A percentile compares a stretch with the other conserved stretches of the same genome.
Evolutionary conservation across 2,888 invertebrate genomes (phyloP).

Genomic region (Autographa pulchrina): DNA sequence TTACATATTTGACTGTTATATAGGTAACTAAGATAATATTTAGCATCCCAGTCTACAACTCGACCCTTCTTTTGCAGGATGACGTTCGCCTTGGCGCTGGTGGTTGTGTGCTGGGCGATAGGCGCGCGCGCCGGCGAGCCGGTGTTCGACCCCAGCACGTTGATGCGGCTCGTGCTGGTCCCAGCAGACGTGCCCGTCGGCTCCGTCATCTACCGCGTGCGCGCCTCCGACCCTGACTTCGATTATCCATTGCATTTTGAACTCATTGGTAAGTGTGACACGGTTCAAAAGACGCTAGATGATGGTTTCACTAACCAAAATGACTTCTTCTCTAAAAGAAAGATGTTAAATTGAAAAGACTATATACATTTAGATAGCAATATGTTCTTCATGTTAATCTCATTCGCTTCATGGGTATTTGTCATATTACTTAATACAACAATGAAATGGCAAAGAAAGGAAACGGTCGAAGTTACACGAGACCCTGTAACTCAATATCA

Average conservation of each 20-base stretch:
- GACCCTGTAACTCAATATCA: slow-evolving; percentile 34
- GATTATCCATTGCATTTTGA: slow-evolving; percentile 96
- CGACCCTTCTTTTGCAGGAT: slow-evolving; percentile 73
- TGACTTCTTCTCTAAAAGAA: no score
- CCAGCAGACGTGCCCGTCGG: slow-evolving; percentile 95
- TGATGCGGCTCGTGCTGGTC: slow-evolving; percentile 94
- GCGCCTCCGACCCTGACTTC: slow-evolving; percentile 96
- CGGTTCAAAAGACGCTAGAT: neutral
- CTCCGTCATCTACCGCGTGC: slow-evolving; percentile 95
- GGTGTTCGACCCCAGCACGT: slow-evolving; percentile 95
- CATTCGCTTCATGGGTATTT: neutral
- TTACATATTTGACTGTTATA: no score
- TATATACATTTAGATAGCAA: no score
- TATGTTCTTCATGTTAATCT: no score
- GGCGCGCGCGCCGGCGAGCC: slow-evolving; percentile 91
- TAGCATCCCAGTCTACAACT: neutral
- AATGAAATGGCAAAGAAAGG: neutral
- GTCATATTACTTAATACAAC: neutral
- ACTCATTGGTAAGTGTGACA: slow-evolving; percentile 89
- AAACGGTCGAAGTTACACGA: slow-evolving; percentile 15
- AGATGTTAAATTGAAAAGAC: no score
- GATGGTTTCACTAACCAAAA: neutral
- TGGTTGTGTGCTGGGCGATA: slow-evolving; percentile 78
- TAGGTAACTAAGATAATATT: no score
- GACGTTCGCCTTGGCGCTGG: slow-evolving; percentile 83